A percentile compares a stretch with the other conserved stretches of the same genome.
Conservation (phyloP, 2,113 vertebrate species). For the Saiga tatarica region DNA sequence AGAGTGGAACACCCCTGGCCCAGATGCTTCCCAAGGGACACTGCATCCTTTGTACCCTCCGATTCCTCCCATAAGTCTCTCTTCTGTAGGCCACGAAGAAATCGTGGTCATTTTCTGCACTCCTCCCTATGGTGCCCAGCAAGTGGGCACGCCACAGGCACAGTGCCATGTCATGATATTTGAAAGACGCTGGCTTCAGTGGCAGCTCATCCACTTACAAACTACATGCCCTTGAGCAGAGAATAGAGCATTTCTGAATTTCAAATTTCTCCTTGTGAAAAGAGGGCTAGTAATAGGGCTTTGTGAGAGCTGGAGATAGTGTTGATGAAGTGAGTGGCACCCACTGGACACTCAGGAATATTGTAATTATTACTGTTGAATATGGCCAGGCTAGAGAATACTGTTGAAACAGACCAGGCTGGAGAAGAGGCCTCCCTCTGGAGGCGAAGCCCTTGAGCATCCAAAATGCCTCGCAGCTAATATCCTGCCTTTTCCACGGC, state of each 20-base stretch:
- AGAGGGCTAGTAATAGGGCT: neutral
- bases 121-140: neutral
- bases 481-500: fast-evolving
- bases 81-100: neutral
- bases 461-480: neutral
- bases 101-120: neutral
- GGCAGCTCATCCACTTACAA: neutral
- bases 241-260: neutral
- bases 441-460: neutral
- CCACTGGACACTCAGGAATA: neutral
- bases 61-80: neutral
- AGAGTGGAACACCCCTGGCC: neutral
- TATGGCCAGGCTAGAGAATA: neutral
- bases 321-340: neutral
- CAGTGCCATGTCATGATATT: neutral
- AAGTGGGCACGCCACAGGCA: neutral
- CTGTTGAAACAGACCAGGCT: neutral
- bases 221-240: neutral
- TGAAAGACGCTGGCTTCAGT: neutral
- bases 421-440: neutral
- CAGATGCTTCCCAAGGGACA: neutral
- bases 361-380: neutral
- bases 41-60: neutral
- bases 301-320: neutral
- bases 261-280: neutral